phyloP scores from a whole-genome alignment of 2,888 invertebrate genomes.

The Hoplodrina ambigua region DNA sequence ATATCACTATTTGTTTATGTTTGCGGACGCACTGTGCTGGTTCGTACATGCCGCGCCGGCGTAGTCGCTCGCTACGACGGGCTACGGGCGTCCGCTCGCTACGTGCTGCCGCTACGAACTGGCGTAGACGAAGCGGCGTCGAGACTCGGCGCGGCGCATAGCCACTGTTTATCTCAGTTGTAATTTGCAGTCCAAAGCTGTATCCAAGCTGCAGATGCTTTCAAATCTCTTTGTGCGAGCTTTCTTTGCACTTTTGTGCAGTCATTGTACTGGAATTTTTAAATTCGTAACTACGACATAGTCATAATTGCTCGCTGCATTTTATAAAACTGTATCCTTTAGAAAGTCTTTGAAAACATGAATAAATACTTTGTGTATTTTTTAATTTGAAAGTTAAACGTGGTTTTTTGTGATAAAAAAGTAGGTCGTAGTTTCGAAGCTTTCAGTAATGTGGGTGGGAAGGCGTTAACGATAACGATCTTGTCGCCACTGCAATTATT shows the following conservation, averaged over 20 bases:
- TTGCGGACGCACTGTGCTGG: conserved; percentile 79
- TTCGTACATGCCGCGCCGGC: conserved; percentile 85
- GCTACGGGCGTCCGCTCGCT: conserved; percentile 83
- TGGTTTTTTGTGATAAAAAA: conserved; percentile 37
- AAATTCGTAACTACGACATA: conserved; percentile 72
- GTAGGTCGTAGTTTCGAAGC: conserved; percentile 73
- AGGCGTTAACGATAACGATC: conserved; percentile 83
- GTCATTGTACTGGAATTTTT: conserved; percentile 81
- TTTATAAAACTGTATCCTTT: conserved; percentile 57
- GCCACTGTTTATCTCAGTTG: conserved; percentile 84
- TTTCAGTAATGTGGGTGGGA: conserved; percentile 79
- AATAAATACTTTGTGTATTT: conserved; percentile 33
- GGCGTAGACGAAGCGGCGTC: conserved; percentile 75
- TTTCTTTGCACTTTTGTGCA: conserved; percentile 85
- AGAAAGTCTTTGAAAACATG: conserved; percentile 33
- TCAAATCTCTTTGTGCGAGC: conserved; percentile 85
- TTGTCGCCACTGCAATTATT: conserved; percentile 81
- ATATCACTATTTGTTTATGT: conserved; percentile 90
- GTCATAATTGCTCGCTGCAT: conserved; percentile 71
- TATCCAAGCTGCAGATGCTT: conserved; percentile 87
- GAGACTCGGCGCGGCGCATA: conserved; percentile 76
- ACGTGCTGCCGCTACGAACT: conserved; percentile 82
- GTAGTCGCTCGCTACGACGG: conserved; percentile 78
- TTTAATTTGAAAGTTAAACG: conserved; percentile 14
- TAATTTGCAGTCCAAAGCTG: conserved; percentile 87